phyloP scores from a whole-genome alignment of 2,113 vertebrate genomes.

The Thunnus thynnus region DNA sequence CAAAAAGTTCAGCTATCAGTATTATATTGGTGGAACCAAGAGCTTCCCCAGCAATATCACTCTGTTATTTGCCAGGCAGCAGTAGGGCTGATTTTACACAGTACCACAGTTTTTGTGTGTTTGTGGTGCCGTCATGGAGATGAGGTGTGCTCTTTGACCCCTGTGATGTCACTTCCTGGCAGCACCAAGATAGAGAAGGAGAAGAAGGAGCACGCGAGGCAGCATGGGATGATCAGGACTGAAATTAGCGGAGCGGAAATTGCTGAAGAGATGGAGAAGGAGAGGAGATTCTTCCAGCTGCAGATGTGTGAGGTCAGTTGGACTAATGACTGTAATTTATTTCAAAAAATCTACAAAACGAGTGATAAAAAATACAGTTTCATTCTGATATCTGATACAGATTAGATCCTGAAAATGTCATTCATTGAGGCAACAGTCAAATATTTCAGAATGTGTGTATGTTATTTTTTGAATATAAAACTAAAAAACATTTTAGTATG shows the following conservation, averaged over 20 bases:
- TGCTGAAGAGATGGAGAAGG: slow-evolving; percentile 99
- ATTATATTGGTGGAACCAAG: too few species aligned
- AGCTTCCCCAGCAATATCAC: too few species aligned
- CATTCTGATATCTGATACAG: too few species aligned
- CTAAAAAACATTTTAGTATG: slow-evolving; percentile 51
- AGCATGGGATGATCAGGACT: slow-evolving; percentile 98
- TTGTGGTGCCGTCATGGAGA: background rate
- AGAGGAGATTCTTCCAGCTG: slow-evolving; percentile 96
- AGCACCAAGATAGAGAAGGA: slow-evolving; percentile 99
- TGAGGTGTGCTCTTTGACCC: slow-evolving; percentile 29
- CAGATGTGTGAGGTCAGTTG: slow-evolving; percentile 97
- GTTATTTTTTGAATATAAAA: background rate
- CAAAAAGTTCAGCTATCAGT: too few species aligned
- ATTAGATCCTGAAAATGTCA: background rate
- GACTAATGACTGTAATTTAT: background rate
- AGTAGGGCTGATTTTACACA: slow-evolving; percentile 55
- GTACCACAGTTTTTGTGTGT: background rate
- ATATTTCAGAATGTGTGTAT: background rate
- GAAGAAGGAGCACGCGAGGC: slow-evolving; percentile 97
- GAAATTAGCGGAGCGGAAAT: slow-evolving; percentile 99
- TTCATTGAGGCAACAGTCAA: background rate
- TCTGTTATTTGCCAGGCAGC: background rate
- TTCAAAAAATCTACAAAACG: too few species aligned
- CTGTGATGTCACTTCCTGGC: slow-evolving; percentile 40
- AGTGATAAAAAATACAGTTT: too few species aligned